Evolutionary conservation across 2,888 invertebrate species (phyloP), one percentile per base, ranked within the genome.

Genomic region (Phanerotoma sp.): DNA sequence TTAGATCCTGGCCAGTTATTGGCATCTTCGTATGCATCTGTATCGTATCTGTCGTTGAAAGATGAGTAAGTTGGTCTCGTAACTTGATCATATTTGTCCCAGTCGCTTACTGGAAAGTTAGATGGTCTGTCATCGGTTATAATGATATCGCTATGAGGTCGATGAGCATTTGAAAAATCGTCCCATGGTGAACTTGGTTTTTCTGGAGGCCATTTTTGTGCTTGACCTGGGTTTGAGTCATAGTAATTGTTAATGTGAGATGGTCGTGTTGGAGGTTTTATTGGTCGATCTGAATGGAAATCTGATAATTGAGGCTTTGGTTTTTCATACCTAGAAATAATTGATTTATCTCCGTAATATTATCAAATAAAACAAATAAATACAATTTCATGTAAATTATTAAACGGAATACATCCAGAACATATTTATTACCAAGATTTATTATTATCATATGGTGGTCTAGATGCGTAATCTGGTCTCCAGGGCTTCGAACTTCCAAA

Each of bases 71-170:
- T 42, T 28, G 57, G 58, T 25, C 60, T 54, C n/a, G 55, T 37
- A 45, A 51, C 35, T 33, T 54, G 53, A 47, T 57, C 59, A 42
- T 66, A 66, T 58, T 66, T 61, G 52, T 75, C 72, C 75, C 71
- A 77, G 55, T 52, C 60, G 47, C 55, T 69, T 20, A 65, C 66
- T 3, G 83, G 83, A 61, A 83, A 83, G 64, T 83, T 79, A 0
- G 82, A 71, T 1, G 83, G 81, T 47, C 78, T 71, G 37, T 81
- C 80, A 62, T 84, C 84, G 1, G 83, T 84, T 57, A 83, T 81
- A 35, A 81, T 80, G 42, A 84, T 82, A 28, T 80, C 81, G 54
- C 64, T 69, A 52, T 52, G 64, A 1, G 75, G 74, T 20, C 70
- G 70, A 37, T 75, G 70, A 11, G 45, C 18, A 0, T 66, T 62